Evolutionary conservation across 2,797 vertebrate genomes (phyloP).

Genomic region (Sciaenops ocellatus): DNA sequence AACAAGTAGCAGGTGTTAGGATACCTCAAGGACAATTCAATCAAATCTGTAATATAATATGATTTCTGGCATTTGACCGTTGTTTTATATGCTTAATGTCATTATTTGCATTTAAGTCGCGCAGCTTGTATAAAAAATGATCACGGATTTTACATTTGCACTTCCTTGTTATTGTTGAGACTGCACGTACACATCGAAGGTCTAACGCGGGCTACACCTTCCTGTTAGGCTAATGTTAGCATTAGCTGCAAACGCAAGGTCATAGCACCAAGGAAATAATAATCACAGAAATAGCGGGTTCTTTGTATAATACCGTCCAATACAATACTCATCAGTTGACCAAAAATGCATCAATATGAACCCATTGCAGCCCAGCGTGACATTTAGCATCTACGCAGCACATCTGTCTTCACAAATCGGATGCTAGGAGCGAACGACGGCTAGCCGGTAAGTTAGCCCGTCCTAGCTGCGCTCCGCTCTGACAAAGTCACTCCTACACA

Average conservation of each 20-base stretch:
- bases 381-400: background rate
- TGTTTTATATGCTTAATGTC: too few species aligned
- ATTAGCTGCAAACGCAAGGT: conserved; percentile 80
- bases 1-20: background rate
- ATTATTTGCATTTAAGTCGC: background rate
- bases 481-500: conserved; percentile 72
- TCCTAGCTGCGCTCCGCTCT: conserved; percentile 4
- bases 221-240: conserved; percentile 58
- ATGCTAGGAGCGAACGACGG: conserved; percentile 38
- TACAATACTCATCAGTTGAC: fast-evolving
- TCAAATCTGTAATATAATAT: background rate
- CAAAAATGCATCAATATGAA: fast-evolving
- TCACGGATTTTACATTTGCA: fast-evolving
- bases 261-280: conserved; percentile 48
- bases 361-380: fast-evolving
- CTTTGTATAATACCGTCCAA: fast-evolving
- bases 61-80: background rate
- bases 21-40: background rate
- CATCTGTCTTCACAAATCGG: background rate
- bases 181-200: background rate
- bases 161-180: background rate
- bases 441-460: conserved; percentile 48
- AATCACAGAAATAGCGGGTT: background rate
- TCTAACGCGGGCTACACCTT: background rate
- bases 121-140: background rate